These are phyloP conservation scores for Girardinus metallicus DNA, from an alignment of 2,797 vertebrate species.

Conservation along the genomic window DNA sequence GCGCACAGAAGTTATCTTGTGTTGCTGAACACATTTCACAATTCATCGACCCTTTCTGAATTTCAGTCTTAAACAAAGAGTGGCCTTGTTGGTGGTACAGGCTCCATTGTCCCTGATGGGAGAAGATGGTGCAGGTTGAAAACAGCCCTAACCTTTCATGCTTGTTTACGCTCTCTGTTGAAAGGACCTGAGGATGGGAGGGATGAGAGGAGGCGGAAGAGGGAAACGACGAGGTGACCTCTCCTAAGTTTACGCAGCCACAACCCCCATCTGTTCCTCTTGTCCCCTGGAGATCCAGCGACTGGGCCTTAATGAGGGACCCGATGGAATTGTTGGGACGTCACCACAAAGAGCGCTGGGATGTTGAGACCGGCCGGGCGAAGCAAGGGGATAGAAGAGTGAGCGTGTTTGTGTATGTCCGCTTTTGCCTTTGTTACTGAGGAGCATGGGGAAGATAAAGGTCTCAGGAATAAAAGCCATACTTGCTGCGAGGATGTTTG, in stretches of 20 bases:
- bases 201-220: constrained; percentile 55
- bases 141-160: constrained; percentile 77
- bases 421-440: constrained; percentile 56
- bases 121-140: constrained; percentile 66
- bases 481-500: constrained; percentile 35
- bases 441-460: constrained; percentile 44
- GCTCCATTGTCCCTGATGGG: constrained; percentile 70
- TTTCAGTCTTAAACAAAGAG: constrained; percentile 51
- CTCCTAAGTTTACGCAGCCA: constrained; percentile 80
- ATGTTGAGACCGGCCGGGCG: constrained; percentile 65
- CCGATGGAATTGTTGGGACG: constrained; percentile 78
- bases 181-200: constrained; percentile 68
- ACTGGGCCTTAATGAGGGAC: constrained; percentile 80
- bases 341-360: constrained; percentile 72
- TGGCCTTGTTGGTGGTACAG: constrained; percentile 39
- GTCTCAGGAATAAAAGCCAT: constrained; percentile 30
- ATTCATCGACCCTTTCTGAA: constrained; percentile 6
- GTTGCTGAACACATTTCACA: neutral
- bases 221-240: constrained; percentile 75
- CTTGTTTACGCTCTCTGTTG: constrained; percentile 81
- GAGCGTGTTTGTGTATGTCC: constrained; percentile 50
- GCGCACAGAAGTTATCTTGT: neutral
- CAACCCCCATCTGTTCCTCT: constrained; percentile 34
- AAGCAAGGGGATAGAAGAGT: constrained; percentile 29
- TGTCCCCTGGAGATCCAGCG: constrained; percentile 62